These are phyloP conservation scores for Callimorpha dominula DNA, from an alignment of 2,888 invertebrate species.

Conservation along the genomic window DNA sequence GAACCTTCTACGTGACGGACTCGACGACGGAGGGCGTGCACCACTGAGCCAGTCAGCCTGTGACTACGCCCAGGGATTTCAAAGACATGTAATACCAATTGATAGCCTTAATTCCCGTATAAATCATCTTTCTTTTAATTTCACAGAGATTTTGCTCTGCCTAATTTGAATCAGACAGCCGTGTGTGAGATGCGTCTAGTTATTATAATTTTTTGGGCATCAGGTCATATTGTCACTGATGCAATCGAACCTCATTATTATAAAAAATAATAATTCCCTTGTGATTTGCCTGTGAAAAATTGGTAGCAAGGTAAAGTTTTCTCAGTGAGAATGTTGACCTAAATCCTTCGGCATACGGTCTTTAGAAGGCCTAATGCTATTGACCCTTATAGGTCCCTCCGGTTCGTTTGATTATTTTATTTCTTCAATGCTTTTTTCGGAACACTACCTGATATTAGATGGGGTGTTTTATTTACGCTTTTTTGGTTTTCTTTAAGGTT, in stretches of 20 bases:
- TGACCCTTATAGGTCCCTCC: conserved; percentile 16
- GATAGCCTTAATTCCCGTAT: no score
- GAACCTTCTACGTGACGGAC: no score
- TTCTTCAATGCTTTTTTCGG: conserved; percentile 7
- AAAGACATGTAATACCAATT: no score
- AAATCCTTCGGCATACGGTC: conserved; percentile 9
- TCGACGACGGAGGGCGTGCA: no score
- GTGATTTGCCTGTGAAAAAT: not conserved
- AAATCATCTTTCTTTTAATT: no score
- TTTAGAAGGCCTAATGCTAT: conserved; percentile 19
- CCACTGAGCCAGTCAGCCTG: no score
- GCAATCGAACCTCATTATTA: not conserved
- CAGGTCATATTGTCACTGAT: not conserved
- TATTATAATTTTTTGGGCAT: no score
- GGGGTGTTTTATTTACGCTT: conserved; percentile 5
- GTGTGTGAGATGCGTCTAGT: no score
- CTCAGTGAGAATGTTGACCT: not conserved
- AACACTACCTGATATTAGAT: conserved; percentile 12
- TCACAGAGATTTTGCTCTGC: no score
- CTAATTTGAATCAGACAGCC: no score
- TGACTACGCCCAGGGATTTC: no score
- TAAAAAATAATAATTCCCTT: not conserved
- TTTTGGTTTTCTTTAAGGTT: not conserved
- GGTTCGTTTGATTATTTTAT: conserved; percentile 19
- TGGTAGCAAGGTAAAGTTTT: not conserved